A percentile compares a stretch with the other conserved stretches of the same genome.
phyloP scores from a whole-genome alignment of 2,113 vertebrate genomes.

The Aleadryas rufinucha region DNA sequence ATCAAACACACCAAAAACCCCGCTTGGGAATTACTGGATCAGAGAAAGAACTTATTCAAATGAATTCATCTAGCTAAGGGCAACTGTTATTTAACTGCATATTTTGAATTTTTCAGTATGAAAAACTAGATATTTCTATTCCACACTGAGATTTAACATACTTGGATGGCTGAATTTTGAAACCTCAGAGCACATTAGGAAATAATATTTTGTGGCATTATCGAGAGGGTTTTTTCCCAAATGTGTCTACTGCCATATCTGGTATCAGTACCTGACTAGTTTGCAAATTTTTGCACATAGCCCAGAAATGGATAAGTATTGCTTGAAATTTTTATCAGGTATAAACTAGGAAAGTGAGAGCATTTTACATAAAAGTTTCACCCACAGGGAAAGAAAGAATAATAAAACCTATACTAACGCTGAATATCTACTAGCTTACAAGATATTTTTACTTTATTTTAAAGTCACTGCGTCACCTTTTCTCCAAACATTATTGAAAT shows the following conservation, averaged over 20 bases:
- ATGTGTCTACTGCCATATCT: neutral
- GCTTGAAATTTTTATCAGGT: neutral
- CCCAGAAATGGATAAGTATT: neutral
- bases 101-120: constrained; percentile 55
- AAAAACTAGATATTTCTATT: constrained; percentile 46
- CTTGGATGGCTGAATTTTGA: constrained; percentile 16
- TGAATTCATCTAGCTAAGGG: constrained; percentile 51
- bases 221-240: neutral
- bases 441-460: neutral
- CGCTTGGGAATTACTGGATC: neutral
- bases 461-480: neutral
- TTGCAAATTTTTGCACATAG: neutral
- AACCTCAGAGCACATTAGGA: constrained; percentile 22
- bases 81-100: constrained; percentile 52
- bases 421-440: neutral
- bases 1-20: neutral
- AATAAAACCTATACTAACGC: neutral
- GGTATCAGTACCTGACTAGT: neutral
- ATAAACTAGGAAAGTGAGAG: neutral
- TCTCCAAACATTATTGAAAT: neutral
- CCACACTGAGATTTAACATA: constrained; percentile 28
- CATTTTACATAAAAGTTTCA: neutral
- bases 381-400: neutral
- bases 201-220: constrained; percentile 23
- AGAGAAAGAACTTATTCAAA: constrained; percentile 45